Base-by-base conservation (phyloP, 2,888 invertebrate genomes). In the Pyrocoelia pectoralis region DNA sequence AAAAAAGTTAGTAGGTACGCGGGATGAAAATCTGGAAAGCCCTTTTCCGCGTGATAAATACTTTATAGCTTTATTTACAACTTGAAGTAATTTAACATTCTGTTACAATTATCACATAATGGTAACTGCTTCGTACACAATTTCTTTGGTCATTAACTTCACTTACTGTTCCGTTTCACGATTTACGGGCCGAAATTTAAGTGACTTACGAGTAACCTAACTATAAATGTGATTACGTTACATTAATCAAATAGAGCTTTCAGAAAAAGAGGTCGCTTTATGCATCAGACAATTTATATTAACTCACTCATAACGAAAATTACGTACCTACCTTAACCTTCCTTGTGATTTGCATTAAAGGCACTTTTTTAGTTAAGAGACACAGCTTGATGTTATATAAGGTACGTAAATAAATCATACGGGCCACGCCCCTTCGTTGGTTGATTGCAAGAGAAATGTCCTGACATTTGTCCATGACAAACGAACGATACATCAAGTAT, bases 61-160 rank as follows among this genome's bases (percentile, higher is more conserved):
- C 15, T 46, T 46, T 46, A 46, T 18, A n/a, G 17, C 46, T 18
- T 46, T 46, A 46, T 46, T 46, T 46, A 46, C 46, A 46, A 46
- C 46, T 46, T 46, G 10, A 17, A 9, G 46, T 46, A 46, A 46
- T 46, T 46, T 46, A 46, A 46, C 46, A 46, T 46, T 46, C 46
- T 18, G 15, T 46, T 46, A 46, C 17, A 46, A 46, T 46, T 46
- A 46, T 46, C 46, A 17, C 18, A 46, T 46, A 18, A 46, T 18
- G 46, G 17, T 46, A 46, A 46, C 46, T 18, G 46, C 46, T 46
- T 46, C 46, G 46, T 46, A 46, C 18, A 46, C 46, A 46, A 46
- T 46, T 46, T 46, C 46, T 46, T 18, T 46, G 46, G 46, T 46
- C 46, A 46, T 46, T 46, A 46, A 46, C 46, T 46, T n/a, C 18